Evolutionary conservation across 2,888 invertebrate genomes (phyloP), one percentile per base, ranked within the genome.

Genomic region (Malachius bipustulatus): DNA sequence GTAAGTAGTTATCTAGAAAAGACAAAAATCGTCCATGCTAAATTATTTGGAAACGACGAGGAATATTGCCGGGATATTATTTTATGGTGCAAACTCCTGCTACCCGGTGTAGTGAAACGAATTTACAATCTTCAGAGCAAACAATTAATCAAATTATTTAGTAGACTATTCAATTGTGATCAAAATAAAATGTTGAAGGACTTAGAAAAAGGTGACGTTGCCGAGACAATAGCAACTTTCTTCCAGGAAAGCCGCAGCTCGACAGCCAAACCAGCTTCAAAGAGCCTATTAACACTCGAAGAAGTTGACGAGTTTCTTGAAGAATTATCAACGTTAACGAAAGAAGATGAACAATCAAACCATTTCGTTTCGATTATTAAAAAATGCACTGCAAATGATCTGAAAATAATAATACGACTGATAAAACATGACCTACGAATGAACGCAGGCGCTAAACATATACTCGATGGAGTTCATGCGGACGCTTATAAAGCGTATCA

Each of bases 101-200:
- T 94, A 33, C 94, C 93, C 0, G 81, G 78, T 30, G 80, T 80
- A 14, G 71, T 77, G 9, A 88, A 89, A 58, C 68, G 87, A 40
- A 76, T 91, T 16, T 96, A 93, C 57, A 93, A 94, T 65, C 65
- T 96, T 32, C 88, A 90, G 65, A 89, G 82, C 55, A 91, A 90
- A 58, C 90, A 91, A 54, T 66, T 96, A 35, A 67, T 90, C 0
- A 93, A 94, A 62, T 61, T 91, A 29, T 93, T 90, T 57, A 79
- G 88, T 30, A 73, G 75, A 62, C 75, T 93, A 39, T 82, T 93
- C 46, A 62, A 66, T 2, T 70, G 70, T 1, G 75, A 79, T 59
- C 77, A 77, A 41, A 76, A 80, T 47, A 79, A 78, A 30, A 91
- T 96, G 89, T 61, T 85, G 4, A 76, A 80, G 45, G 77, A 90